Evolutionary conservation across 2,888 invertebrate genomes (phyloP).

Genomic region (Arge pagana): DNA sequence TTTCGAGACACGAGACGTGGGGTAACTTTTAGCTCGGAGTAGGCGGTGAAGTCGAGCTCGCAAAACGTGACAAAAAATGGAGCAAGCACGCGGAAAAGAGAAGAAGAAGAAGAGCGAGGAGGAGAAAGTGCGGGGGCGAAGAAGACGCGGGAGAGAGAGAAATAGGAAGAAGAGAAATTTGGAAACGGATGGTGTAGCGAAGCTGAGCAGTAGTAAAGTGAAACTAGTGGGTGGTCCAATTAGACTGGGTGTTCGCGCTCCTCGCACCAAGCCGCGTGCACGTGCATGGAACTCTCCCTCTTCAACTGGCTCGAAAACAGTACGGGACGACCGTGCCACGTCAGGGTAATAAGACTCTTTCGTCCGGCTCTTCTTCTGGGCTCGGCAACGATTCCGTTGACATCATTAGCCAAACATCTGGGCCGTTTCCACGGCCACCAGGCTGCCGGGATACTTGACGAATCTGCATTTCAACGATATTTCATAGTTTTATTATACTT

Average conservation of each 20-base stretch:
- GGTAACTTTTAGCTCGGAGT: no score
- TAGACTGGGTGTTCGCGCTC: slow-evolving; percentile 54
- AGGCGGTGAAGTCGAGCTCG: no score
- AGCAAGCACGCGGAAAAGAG: slow-evolving; percentile 2
- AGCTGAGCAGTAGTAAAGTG: slow-evolving; percentile 17
- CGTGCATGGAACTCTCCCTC: slow-evolving; percentile 43
- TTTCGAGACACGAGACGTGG: no score
- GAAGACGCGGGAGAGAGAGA: slow-evolving; percentile 10
- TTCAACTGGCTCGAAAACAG: slow-evolving; percentile 7
- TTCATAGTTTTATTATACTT: no score
- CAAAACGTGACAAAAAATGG: neutral
- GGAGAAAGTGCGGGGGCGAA: slow-evolving; percentile 16
- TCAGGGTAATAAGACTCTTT: slow-evolving; percentile 54
- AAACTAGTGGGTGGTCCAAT: slow-evolving; percentile 56
- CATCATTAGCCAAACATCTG: slow-evolving; percentile 60
- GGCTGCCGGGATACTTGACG: slow-evolving; percentile 36
- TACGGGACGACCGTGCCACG: slow-evolving; percentile 2
- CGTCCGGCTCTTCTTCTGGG: slow-evolving; percentile 24
- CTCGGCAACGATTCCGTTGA: slow-evolving; percentile 57
- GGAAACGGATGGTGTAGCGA: slow-evolving; percentile 15
- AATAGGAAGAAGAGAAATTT: slow-evolving; percentile 4
- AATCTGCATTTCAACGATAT: slow-evolving; percentile 13
- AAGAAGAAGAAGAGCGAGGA: neutral
- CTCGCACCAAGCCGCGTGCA: slow-evolving; percentile 41
- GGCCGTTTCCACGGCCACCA: slow-evolving; percentile 39